Evolutionary conservation across 2,113 vertebrate genomes (phyloP).

Genomic region (Crypturellus undulatus): DNA sequence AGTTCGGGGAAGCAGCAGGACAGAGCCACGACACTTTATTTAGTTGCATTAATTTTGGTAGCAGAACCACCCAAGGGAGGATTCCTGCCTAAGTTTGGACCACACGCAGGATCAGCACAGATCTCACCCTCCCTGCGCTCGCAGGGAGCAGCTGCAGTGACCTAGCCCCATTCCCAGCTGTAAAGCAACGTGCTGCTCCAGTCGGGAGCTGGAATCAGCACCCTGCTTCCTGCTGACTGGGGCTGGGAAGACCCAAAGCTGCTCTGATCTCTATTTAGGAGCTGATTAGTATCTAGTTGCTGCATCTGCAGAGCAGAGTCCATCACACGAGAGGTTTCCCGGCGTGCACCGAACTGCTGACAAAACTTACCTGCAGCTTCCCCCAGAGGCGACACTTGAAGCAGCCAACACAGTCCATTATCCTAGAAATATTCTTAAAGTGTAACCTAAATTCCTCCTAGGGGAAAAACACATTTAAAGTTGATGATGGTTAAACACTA

Average conservation of each 20-base stretch:
- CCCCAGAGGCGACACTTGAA: constrained; percentile 96
- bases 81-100: not conserved
- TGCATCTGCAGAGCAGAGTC: rapidly evolving
- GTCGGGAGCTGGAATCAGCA: not conserved
- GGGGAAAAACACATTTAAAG: not conserved
- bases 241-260: rapidly evolving
- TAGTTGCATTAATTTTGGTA: rapidly evolving
- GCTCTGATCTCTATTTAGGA: rapidly evolving
- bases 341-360: rapidly evolving
- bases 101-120: rapidly evolving
- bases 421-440: constrained; percentile 94
- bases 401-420: constrained; percentile 96
- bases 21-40: not conserved
- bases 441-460: constrained; percentile 91
- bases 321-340: not conserved
- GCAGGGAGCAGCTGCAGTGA: not conserved
- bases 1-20: not conserved
- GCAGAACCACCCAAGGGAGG: not conserved
- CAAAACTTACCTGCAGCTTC: constrained; percentile 87
- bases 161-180: not conserved
- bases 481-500: rapidly evolving
- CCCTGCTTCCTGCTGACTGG: not conserved
- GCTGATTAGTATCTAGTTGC: rapidly evolving
- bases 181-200: not conserved
- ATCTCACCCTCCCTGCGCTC: not conserved